Base-by-base conservation (phyloP, 2,888 invertebrate species). In the Dioctria linearis region DNA sequence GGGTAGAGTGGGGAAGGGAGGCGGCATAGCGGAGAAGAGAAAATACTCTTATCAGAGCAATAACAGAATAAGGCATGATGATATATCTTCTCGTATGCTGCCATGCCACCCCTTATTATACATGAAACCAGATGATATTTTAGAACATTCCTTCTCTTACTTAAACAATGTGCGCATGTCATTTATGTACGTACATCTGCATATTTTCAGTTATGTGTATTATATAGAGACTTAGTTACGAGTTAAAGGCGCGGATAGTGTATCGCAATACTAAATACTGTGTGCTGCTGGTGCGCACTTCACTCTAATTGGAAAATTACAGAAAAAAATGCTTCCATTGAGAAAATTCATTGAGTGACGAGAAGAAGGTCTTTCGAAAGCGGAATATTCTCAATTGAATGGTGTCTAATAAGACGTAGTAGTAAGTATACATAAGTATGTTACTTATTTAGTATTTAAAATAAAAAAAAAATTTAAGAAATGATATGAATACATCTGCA, bases 331-430 rank as follows among this genome's bases (percentile, higher is more conserved):
- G 40, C 57, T 51, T 73, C 43, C 73, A 73, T 73, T 73, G 73
- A 73, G 73, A 73, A 73, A 73, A 73, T 73, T 73, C 73, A 73
- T 73, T 73, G 73, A 73, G 73, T 40, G 57, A 57, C 13, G 73
- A 57, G 59, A 43, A 57, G 59, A 43, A 57, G 73, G 5, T 57
- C 73, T 73, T 73, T 57, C 73, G 42, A 73, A 73, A 57, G 73
- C 73, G 73, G 73, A 73, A 73, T 57, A 59, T 73, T 73, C n/a
- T 5, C 73, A 73, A 57, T 59, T 54, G 25, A 51, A 69, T 49
- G 37, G 51, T 69, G 39, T 66, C 37, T 43, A 51, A 39, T 51
- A 69, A 69, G 69, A 69, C 69, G 69, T 69, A 69, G 51, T 65
- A 65, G 4, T 25, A 25, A 25, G 25, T 25, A 25, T 25, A 25